Evolutionary conservation across 2,113 vertebrate species (phyloP).

Genomic region (Bagarius yarrelli): DNA sequence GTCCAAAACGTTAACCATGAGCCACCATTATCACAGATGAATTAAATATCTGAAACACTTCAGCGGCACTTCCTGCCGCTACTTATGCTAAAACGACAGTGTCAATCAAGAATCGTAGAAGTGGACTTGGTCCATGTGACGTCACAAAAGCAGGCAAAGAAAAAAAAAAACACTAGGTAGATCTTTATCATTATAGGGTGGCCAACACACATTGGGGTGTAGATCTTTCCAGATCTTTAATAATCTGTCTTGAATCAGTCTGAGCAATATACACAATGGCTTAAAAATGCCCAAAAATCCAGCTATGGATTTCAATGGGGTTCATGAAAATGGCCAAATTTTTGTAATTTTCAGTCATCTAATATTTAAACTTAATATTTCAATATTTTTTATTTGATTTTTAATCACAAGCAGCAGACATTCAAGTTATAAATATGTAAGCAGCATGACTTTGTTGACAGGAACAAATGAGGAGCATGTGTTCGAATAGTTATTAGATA

Average conservation of each 20-base stretch:
- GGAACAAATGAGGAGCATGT: neutral
- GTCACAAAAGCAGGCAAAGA: no score
- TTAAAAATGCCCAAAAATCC: neutral
- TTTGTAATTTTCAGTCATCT: neutral
- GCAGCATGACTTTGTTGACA: neutral
- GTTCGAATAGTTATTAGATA: neutral
- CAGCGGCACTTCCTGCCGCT: no score
- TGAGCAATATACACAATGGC: neutral
- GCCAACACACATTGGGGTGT: no score
- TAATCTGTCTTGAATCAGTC: neutral
- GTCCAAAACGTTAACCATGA: no score
- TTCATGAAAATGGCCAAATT: neutral
- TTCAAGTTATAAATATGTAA: neutral
- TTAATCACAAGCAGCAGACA: neutral
- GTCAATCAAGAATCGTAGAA: no score
- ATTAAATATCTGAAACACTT: no score
- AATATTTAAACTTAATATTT: neutral
- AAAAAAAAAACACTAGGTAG: no score
- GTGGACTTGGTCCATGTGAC: no score
- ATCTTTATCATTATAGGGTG: no score
- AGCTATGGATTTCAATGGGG: neutral
- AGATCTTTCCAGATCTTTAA: slow-evolving; percentile 13
- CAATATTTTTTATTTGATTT: neutral
- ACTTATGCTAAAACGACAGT: no score
- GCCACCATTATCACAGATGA: no score